phyloP scores from a whole-genome alignment of 2,888 invertebrate genomes.

The Dasypolia templi region DNA sequence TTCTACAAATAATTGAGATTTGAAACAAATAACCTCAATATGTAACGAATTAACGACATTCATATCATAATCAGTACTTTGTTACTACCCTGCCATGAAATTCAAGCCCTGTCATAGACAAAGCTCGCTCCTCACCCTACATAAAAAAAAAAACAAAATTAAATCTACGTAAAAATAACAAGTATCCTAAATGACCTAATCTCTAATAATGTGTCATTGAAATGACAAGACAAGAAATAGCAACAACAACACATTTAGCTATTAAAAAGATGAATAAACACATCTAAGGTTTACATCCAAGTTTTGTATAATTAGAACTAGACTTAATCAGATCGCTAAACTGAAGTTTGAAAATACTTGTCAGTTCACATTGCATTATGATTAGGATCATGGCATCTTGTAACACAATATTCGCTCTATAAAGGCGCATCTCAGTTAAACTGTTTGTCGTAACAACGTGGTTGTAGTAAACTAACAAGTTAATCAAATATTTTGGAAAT shows the following conservation, averaged over 20 bases:
- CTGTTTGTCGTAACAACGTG: not conserved
- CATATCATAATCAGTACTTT: slow-evolving; percentile 59
- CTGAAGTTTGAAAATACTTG: slow-evolving; percentile 5
- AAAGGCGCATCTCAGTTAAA: not conserved
- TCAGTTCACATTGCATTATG: slow-evolving; percentile 13
- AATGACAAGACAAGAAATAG: slow-evolving; percentile 22
- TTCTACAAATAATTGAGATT: slow-evolving; percentile 36
- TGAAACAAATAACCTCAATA: slow-evolving; percentile 14
- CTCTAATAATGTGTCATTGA: slow-evolving; percentile 20
- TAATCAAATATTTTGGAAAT: slow-evolving; percentile 17
- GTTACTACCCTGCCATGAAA: slow-evolving; percentile 60
- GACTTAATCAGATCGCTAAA: slow-evolving; percentile 40
- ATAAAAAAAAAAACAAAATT: slow-evolving; percentile 46
- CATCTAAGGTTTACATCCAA: slow-evolving; percentile 8
- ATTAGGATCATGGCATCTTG: not conserved
- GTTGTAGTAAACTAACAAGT: slow-evolving; percentile 28
- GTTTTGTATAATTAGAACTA: slow-evolving; percentile 29
- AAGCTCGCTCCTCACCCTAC: slow-evolving; percentile 49
- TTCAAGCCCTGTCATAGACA: slow-evolving; percentile 47
- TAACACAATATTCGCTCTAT: not conserved
- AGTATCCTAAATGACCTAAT: slow-evolving; percentile 44
- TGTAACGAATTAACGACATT: slow-evolving; percentile 32
- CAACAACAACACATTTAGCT: slow-evolving; percentile 16
- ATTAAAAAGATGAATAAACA: slow-evolving; percentile 15
- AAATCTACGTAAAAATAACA: slow-evolving; percentile 44